Evolutionary conservation across 1,140 invertebrate genomes (phyloP), one percentile per base, ranked within the genome.

Genomic region (Pseudomyrmex pallidus): DNA sequence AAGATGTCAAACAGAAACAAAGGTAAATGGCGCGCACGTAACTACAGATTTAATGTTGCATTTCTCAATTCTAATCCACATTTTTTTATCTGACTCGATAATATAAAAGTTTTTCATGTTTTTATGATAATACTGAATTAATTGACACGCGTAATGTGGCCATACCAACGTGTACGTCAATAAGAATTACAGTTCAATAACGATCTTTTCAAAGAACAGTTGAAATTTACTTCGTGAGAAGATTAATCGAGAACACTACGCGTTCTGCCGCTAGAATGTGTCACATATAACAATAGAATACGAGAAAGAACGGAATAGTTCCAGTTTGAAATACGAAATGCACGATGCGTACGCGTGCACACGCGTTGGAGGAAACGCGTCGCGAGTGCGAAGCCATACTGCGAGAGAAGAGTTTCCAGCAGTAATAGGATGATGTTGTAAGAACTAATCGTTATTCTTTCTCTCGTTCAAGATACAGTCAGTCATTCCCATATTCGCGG

Each of bases 391-490:
- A 91, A 92, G 90, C 90, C 90, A 17, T 91, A 91, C 4, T 13
- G 78, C 78, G 86, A 88, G 44, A 73, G 67, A 35, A 82, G 89
- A 74, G 20, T 46, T 91, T 83, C 72, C 64, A 15, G 63, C 63
- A 77, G 48, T 90, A 91, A 92, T 82, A 74, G 83, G 86, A 91
- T 92, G 64, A 87, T 74, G 84, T 86, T 90, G 74, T 87, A 92
- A 90, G 82, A 82, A n/a, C 72, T 52, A 12, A 20, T 62, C 44
- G 12, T 59, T 35, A 5, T n/a, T 68, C 48, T 73, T 2, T 8
- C 46, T 59, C 35, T 9, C 12, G 35, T 13, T 2, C 12, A 10
- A 44, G 17, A 5, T 17, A 22, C 7, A 10, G 17, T 17, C 12
- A 15, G 44, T 12, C 67, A 35, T 48, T 70, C 13, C 12, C 9